These are phyloP conservation scores for Poecilobothrus nobilitatus DNA, from an alignment of 2,888 invertebrate genomes.

Conservation along the genomic window DNA sequence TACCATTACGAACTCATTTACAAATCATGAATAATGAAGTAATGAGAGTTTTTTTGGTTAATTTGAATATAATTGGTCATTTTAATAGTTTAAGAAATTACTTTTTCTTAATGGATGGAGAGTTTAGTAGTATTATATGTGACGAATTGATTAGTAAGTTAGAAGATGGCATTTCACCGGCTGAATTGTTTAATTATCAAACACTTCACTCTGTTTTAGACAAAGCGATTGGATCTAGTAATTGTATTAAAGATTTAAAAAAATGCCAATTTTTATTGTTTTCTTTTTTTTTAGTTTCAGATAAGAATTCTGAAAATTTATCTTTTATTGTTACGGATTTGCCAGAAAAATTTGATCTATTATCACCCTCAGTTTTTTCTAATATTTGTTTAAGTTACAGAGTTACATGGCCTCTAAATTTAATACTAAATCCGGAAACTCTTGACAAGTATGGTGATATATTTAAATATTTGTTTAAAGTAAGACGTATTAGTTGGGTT, in stretches of 20 bases:
- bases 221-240: conserved; percentile 58
- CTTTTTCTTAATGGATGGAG: conserved; percentile 71
- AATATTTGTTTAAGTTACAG: conserved; percentile 62
- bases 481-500: conserved; percentile 67
- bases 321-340: conserved; percentile 55
- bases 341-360: conserved; percentile 55
- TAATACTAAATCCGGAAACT: conserved; percentile 63
- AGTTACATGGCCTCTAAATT: conserved; percentile 69
- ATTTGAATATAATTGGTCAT: conserved; percentile 55
- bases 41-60: conserved; percentile 58
- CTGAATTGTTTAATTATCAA: conserved; percentile 59
- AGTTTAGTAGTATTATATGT: conserved; percentile 65
- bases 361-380: conserved; percentile 58
- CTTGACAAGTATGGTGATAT: conserved; percentile 62
- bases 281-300: conserved; percentile 42
- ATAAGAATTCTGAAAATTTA: conserved; percentile 53
- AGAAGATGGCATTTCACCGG: conserved; percentile 53
- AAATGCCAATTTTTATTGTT: neutral
- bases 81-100: conserved; percentile 65
- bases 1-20: conserved; percentile 60
- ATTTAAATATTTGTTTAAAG: conserved; percentile 66
- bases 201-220: conserved; percentile 61
- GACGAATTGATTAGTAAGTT: conserved; percentile 59
- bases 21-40: conserved; percentile 64
- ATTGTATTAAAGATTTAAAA: conserved; percentile 11